Conservation (phyloP, 2,113 vertebrate genomes). For the Platichthys stellatus region DNA sequence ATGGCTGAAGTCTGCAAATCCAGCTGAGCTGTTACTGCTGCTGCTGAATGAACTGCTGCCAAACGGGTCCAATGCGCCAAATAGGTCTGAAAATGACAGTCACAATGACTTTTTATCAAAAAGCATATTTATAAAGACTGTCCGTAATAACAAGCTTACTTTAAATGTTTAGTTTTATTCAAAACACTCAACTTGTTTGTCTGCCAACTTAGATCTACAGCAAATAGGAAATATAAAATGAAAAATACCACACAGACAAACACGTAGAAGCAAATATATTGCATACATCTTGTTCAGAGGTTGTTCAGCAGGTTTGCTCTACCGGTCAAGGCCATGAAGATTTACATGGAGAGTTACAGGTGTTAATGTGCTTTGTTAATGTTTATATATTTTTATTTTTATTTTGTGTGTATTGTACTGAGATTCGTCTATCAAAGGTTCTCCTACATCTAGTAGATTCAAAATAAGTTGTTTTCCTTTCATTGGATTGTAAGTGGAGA, state of each 20-base stretch:
- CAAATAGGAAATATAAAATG: no score
- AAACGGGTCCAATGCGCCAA: slow-evolving; percentile 92
- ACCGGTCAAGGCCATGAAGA: neutral
- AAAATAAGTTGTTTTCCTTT: neutral
- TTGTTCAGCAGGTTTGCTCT: neutral
- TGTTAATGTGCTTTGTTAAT: neutral
- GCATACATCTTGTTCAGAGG: neutral
- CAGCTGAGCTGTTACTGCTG: slow-evolving; percentile 86
- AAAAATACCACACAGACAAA: neutral
- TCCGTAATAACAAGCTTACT: neutral
- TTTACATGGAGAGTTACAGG: neutral
- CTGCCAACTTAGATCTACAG: no score
- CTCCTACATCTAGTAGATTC: no score
- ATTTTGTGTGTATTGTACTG: no score
- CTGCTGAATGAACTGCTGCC: slow-evolving; percentile 83
- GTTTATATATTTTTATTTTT: neutral
- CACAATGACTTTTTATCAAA: neutral
- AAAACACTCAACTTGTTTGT: no score
- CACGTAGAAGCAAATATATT: neutral
- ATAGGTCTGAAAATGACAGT: slow-evolving; percentile 84
- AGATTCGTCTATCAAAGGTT: no score
- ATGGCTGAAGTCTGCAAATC: slow-evolving; percentile 98
- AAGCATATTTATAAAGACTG: neutral
- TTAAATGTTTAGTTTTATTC: no score
- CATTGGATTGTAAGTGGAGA: neutral